phyloP scores from a whole-genome alignment of 2,797 vertebrate species.

The Setipinna tenuifilis region DNA sequence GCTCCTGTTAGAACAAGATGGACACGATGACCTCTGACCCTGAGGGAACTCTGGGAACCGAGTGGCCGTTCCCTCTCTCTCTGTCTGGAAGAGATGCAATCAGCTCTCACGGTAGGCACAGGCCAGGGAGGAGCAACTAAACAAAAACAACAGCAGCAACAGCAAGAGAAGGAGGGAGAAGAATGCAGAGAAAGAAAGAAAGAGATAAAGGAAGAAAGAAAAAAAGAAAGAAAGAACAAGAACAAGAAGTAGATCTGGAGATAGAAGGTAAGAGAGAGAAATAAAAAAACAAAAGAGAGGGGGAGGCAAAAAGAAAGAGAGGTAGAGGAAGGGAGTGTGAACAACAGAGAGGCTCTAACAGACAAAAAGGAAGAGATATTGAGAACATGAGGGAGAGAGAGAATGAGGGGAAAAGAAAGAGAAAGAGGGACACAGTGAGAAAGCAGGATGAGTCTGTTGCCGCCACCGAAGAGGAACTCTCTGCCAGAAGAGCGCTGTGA shows the following conservation, averaged over 20 bases:
- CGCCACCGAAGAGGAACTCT: conserved; percentile 61
- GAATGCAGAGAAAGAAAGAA: neutral
- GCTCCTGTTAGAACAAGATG: conserved; percentile 58
- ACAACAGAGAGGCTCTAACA: neutral
- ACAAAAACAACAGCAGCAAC: neutral
- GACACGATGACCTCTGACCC: conserved; percentile 62
- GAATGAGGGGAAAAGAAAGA: neutral
- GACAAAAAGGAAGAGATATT: neutral
- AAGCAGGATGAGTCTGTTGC: conserved; percentile 52
- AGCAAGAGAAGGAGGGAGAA: neutral
- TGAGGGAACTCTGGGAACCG: conserved; percentile 32
- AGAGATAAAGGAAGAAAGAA: neutral
- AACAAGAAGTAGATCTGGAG: no score
- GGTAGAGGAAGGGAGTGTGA: neutral
- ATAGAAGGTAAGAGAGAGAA: no score
- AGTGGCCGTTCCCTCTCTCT: neutral
- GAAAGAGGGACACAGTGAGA: conserved; percentile 35
- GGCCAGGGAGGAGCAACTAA: neutral
- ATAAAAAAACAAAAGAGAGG: no score
- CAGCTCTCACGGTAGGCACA: neutral
- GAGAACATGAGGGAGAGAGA: conserved; percentile 5
- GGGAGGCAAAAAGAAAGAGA: no score
- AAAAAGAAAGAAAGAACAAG: conserved; percentile 20
- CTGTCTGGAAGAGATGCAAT: conserved; percentile 11
- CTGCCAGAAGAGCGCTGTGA: conserved; percentile 52